A percentile compares a stretch with the other conserved stretches of the same genome.
phyloP scores from a whole-genome alignment of 1,140 invertebrate genomes.

The Penaeus vannamei region DNA sequence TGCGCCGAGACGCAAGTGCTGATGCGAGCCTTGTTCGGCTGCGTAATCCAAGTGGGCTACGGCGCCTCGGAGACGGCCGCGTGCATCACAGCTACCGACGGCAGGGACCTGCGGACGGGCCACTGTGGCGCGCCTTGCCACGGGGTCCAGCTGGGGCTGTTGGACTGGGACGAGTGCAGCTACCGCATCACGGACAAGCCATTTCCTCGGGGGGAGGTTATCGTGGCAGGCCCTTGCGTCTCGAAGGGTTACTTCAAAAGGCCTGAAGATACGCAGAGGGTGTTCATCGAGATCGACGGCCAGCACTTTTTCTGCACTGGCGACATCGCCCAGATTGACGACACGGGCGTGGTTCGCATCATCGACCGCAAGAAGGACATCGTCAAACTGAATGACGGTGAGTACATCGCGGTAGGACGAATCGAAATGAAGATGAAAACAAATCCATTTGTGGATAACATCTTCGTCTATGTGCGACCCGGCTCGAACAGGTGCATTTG shows the following conservation, averaged over 20 bases:
- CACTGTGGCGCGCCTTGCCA: slow-evolving; percentile 66
- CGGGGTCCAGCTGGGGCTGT: slow-evolving; percentile 71
- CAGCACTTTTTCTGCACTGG: slow-evolving; percentile 76
- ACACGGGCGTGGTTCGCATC: slow-evolving; percentile 76
- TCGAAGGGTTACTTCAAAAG: slow-evolving; percentile 75
- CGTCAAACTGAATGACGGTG: slow-evolving; percentile 77
- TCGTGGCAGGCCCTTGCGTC: slow-evolving; percentile 78
- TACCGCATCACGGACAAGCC: slow-evolving; percentile 79
- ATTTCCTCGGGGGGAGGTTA: slow-evolving; percentile 91
- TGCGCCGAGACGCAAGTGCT: slow-evolving; percentile 96
- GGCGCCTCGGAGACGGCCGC: slow-evolving; percentile 97
- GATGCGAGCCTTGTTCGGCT: slow-evolving; percentile 93
- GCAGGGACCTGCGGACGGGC: slow-evolving; percentile 73
- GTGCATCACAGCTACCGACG: slow-evolving; percentile 90
- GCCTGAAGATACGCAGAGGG: slow-evolving; percentile 74
- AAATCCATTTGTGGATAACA: slow-evolving; percentile 74
- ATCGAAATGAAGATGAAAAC: slow-evolving; percentile 76
- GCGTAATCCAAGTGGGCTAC: slow-evolving; percentile 93
- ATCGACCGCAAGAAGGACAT: slow-evolving; percentile 79
- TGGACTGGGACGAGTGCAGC: slow-evolving; percentile 77
- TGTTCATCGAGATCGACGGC: slow-evolving; percentile 73
- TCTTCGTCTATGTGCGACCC: slow-evolving; percentile 73
- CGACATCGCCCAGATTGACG: slow-evolving; percentile 77
- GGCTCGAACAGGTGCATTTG: slow-evolving; percentile 73
- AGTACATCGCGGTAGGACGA: slow-evolving; percentile 76